A percentile compares a stretch with the other conserved stretches of the same genome.
These are phyloP conservation scores for Hyaena hyaena DNA, from an alignment of 2,113 vertebrate genomes.

Conservation along the genomic window DNA sequence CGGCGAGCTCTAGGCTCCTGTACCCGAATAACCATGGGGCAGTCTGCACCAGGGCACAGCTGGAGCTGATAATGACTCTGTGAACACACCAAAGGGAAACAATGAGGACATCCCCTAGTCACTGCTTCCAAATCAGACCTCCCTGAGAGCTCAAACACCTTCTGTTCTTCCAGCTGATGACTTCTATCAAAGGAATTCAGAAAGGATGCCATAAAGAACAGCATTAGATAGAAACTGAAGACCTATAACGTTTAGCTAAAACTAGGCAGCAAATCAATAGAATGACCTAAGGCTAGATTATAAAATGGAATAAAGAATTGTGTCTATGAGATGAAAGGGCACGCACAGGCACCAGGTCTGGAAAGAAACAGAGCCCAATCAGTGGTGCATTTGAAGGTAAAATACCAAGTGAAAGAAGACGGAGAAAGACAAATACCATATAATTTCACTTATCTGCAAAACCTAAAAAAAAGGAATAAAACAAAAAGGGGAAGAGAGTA, in stretches of 20 bases:
- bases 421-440: neutral
- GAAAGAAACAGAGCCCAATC: neutral
- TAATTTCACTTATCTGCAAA: neutral
- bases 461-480: neutral
- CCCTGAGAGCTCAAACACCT: neutral
- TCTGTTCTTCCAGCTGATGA: neutral
- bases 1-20: conserved; percentile 97
- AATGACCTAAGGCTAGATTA: neutral
- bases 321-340: neutral
- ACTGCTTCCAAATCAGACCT: neutral
- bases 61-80: conserved; percentile 99
- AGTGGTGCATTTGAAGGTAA: neutral
- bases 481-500: neutral
- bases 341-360: neutral
- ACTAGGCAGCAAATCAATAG: neutral
- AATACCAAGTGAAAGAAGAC: neutral
- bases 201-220: neutral
- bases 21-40: conserved; percentile 99
- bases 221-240: neutral
- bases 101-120: neutral
- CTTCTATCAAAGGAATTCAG: neutral
- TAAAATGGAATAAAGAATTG: neutral
- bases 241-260: conserved; percentile 21
- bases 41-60: conserved; percentile 98
- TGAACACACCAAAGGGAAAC: conserved; percentile 70